Evolutionary conservation across 2,113 vertebrate species (phyloP), one percentile per base, ranked within the genome.

Genomic region (Phalacrocorax brasilianus): DNA sequence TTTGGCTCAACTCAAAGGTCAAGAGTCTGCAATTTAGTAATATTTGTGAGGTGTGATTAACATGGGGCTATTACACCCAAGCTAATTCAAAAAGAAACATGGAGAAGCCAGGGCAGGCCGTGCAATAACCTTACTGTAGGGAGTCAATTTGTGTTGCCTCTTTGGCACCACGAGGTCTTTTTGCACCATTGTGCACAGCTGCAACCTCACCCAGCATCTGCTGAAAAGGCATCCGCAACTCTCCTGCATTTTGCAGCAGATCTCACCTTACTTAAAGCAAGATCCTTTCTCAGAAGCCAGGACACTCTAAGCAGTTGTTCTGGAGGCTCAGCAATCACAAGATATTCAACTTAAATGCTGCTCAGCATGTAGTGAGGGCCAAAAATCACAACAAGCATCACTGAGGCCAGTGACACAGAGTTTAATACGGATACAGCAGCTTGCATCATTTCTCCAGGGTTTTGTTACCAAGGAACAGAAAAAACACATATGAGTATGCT

Each of bases 1-100:
- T 74, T 7, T 93, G 50, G 56, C 71, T 93, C 59, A 85, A 92
- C 93, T 71, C 74, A 95, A 96, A 95, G 93, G 87, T 97, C 89
- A 94, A 28, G 50, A 78, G 74, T 53, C 53, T 91, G 53, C 58
- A 88, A 89, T 86, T 67, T 55, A 95, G 82, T 68, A 83, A 45
- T 80, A 97, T 63, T 83, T 93, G 77, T 58, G 84, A 88, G 62
- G 74, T 28, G 2, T 77, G 55, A 94, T 80, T 97, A 95, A 89
- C 58, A 38, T 0, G 12, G 44, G 38, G 52, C 77, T 89, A 44
- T 96, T 89, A 89, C 6, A 78, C 12, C 11, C 19, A 2, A 82
- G 55, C 8, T 87, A 76, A 93, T 94, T 87, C 72, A 47, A 79
- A 94, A 75, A 84, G n/a, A 85, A 91, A 79, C 52, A 80, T 0